A percentile compares a stretch with the other conserved stretches of the same genome.
Evolutionary conservation across 2,113 vertebrate genomes (phyloP).

Genomic region (Pionites leucogaster): DNA sequence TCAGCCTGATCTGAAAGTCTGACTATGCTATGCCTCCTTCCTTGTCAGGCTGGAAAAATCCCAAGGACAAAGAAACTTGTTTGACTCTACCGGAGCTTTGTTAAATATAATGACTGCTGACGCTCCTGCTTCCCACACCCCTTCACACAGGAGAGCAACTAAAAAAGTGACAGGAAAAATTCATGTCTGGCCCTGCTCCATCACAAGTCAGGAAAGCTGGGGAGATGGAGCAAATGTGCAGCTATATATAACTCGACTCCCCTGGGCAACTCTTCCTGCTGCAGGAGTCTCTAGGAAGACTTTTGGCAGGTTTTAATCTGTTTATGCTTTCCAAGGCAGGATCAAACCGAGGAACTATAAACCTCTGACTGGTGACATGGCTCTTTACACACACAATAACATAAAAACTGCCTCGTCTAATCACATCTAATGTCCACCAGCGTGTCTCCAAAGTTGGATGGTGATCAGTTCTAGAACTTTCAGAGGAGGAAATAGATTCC

Average conservation of each 20-base stretch:
- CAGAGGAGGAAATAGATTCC: background rate
- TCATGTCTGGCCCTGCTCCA: background rate
- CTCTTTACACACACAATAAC: background rate
- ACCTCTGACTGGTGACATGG: background rate
- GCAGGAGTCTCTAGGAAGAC: background rate
- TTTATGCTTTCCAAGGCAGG: background rate
- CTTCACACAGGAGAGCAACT: background rate
- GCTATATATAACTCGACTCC: background rate
- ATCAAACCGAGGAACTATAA: background rate
- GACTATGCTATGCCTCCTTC: background rate
- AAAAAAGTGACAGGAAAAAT: background rate
- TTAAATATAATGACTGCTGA: background rate
- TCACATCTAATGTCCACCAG: background rate
- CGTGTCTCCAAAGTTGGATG: rapidly evolving
- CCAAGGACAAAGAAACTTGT: background rate
- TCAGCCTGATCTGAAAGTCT: background rate
- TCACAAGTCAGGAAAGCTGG: background rate
- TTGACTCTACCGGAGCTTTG: background rate
- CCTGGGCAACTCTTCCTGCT: background rate
- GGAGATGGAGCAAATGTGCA: background rate
- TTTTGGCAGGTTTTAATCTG: background rate
- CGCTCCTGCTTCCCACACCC: background rate
- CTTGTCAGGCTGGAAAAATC: background rate
- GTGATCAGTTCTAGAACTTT: background rate
- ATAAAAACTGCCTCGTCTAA: background rate